A percentile compares a stretch with the other conserved stretches of the same genome.
These are phyloP conservation scores for Nannoperca obscura DNA, from an alignment of 2,797 vertebrate genomes.

Conservation along the genomic window DNA sequence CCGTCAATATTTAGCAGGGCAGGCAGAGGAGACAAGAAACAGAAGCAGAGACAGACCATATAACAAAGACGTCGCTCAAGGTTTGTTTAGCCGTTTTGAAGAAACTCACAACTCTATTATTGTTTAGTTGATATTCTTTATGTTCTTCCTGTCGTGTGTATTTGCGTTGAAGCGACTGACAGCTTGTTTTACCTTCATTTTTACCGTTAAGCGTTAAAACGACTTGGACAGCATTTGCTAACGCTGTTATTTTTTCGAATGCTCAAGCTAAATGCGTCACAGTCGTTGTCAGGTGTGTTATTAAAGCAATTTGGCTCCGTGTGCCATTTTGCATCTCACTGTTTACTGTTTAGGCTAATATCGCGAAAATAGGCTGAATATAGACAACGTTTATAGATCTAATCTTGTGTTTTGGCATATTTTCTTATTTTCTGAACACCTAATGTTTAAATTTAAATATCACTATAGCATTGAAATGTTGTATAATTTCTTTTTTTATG, in stretches of 20 bases:
- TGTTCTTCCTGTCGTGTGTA: neutral
- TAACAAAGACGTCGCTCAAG: constrained; percentile 51
- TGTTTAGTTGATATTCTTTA: accelerated
- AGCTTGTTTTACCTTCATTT: neutral
- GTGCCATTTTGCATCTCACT: neutral
- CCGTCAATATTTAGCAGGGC: constrained; percentile 76
- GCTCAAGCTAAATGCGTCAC: constrained; percentile 25
- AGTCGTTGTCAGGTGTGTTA: constrained; percentile 4
- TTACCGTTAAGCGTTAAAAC: neutral
- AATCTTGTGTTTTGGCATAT: neutral
- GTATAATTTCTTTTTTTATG: neutral
- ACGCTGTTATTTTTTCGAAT: constrained; percentile 23
- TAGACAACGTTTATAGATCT: neutral
- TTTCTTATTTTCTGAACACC: neutral
- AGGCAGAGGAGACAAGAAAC: constrained; percentile 14
- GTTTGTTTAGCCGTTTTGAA: constrained; percentile 48
- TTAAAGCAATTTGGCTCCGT: neutral
- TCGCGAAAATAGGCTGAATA: neutral
- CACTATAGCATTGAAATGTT: neutral
- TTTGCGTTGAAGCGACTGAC: constrained; percentile 45
- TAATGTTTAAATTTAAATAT: neutral
- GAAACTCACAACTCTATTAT: neutral
- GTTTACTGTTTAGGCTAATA: neutral
- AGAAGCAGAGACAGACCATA: neutral
- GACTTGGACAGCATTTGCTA: neutral